Evolutionary conservation across 1,140 invertebrate genomes (phyloP), one percentile per base, ranked within the genome.

Genomic region (Drosophila fuyamai): DNA sequence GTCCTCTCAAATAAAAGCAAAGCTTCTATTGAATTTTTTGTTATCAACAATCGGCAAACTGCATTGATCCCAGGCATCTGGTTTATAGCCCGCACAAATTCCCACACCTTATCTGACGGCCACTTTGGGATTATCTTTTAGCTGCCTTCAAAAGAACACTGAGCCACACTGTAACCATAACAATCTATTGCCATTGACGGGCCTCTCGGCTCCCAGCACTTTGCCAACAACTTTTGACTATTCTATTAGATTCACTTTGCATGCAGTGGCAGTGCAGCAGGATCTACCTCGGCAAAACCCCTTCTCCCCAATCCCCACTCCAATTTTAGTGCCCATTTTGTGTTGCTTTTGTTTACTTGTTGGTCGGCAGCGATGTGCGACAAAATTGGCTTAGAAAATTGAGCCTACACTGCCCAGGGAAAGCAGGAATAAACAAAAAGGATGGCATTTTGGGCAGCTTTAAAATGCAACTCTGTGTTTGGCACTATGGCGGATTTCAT

Each of bases 331-430:
- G 75, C 32, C 51, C 58, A 38, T 58, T 76, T 53, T 81, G 60
- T 63, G 61, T 65, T 46, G 65, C 29, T 14, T 70, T 74, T 65
- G 61, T 79, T 73, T 75, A 56, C 53, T 75, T 70, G 65, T 61
- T 50, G 58, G 65, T 71, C 79, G 61, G 59, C 76, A 66, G 57
- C 18, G 44, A 62, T 82, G 75, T 82, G 66, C 79, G 67, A 89
- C 79, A 74, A 89, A 88, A 86, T 86, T 86, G 83, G 83, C 83
- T 86, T 88, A 88, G 83, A 77, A 86, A 83, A 88, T 82, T 76
- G 83, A 88, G 79, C 84, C 83, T 82, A 48, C 83, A 62, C 71
- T 68, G 68, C 55, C 56, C 73, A 67, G 50, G 50, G 62, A 63
- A 36, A 35, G 55, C 62, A 55, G 54, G 23, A 55, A 13, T 35